These are phyloP conservation scores for Alouatta palliata DNA, from an alignment of 2,113 vertebrate species.

Conservation along the genomic window DNA sequence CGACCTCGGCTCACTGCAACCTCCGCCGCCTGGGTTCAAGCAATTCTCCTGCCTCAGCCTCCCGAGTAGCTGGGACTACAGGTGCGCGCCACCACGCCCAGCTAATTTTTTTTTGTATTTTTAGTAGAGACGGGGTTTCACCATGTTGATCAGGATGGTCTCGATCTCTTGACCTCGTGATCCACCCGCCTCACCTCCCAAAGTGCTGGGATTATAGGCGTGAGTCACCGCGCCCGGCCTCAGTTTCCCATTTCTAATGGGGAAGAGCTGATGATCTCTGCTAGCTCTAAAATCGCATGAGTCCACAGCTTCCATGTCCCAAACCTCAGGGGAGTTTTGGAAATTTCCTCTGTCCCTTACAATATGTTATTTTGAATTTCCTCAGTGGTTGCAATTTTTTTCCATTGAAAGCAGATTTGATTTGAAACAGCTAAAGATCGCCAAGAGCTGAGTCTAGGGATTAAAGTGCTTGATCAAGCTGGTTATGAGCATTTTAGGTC, in stretches of 20 bases:
- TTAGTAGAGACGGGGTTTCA: too few relatives aligned
- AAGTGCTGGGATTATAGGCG: too few relatives aligned
- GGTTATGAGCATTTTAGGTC: background rate
- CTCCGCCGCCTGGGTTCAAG: too few relatives aligned
- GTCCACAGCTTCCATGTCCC: background rate
- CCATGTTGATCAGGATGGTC: too few relatives aligned
- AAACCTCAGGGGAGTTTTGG: background rate
- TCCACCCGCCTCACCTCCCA: too few relatives aligned
- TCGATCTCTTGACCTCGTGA: too few relatives aligned
- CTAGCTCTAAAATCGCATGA: background rate
- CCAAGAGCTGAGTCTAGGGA: background rate
- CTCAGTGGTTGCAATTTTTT: background rate
- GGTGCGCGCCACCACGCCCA: too few relatives aligned
- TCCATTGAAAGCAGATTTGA: conserved; percentile 9
- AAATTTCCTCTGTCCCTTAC: background rate
- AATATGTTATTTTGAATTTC: background rate
- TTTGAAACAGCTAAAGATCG: conserved; percentile 32
- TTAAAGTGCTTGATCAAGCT: background rate
- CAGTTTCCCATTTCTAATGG: background rate
- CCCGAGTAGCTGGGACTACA: too few relatives aligned
- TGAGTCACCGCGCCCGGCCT: too few relatives aligned
- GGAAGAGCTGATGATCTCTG: background rate
- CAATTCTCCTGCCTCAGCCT: too few relatives aligned
- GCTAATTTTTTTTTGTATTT: too few relatives aligned
- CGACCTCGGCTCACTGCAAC: too few relatives aligned